Base-by-base conservation (phyloP, 2,888 invertebrate genomes). In the Temnothorax unifasciatus region DNA sequence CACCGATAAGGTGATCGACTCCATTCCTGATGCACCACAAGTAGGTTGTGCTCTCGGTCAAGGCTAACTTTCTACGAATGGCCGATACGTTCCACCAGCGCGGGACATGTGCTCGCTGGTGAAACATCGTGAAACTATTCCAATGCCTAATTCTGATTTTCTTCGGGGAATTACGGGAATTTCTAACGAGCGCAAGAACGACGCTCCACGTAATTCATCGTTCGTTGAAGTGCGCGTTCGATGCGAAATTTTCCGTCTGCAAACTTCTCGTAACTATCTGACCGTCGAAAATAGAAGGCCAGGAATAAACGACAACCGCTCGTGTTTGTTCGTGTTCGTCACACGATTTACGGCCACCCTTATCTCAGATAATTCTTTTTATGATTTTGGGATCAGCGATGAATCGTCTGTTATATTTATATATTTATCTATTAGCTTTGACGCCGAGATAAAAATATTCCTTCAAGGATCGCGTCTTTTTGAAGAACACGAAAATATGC, bases 21-120 rank as follows among this genome's bases (percentile, higher is more conserved):
- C 8, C 86, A 85, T 89, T 86, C 79, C 82, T 74, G 81, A 84
- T 85, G 75, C 63, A 77, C 57, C 52, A 18, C 87, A 91, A 92
- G 91, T 90, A 91, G 92, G 90, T 92, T 92, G 90, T 85, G 84
- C 86, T 68, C 84, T 88, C 91, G 90, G 91, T 91, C 92, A 92
- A 89, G 91, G 91, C 90, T 89, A 88, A 83, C 87, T 89, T 90
- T 90, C 90, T 88, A 87, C 88, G 76, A 86, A 82, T 66, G 82
- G 77, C 69, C 71, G 66, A 81, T 71, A 77, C 57, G 29, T 29
- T 34, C 52, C 82, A 57, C 59, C 57, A n/a, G n/a, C 54, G 29
- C 29, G 29, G 34, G 38, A 52, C 2, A 59, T 13, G 25, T n/a
- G 18, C 41, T 34, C 25, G n/a, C 29, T 29, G 41, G n/a, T 77